Evolutionary conservation across 2,888 invertebrate species (phyloP).

Genomic region (Scaptomyza caliginosa): DNA sequence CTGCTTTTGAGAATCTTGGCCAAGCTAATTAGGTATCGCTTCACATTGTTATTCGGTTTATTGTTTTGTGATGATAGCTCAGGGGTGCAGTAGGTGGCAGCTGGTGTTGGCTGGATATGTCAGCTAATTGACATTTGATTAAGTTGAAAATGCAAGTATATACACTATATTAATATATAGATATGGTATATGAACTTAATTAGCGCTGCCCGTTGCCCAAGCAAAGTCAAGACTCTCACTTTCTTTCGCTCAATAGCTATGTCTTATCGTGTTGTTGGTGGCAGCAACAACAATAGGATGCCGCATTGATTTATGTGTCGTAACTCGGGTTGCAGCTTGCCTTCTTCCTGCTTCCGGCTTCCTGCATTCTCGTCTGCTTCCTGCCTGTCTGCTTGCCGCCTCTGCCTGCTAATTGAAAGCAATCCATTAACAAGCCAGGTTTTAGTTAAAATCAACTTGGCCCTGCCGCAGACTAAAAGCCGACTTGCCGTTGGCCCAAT

Average conservation of each 20-base stretch:
- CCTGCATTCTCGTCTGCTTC: neutral
- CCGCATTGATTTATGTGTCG: constrained; percentile 40
- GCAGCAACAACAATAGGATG: neutral
- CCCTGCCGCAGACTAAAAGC: constrained; percentile 2
- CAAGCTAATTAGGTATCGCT: constrained; percentile 39
- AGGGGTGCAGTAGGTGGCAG: neutral
- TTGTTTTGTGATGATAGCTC: constrained; percentile 6
- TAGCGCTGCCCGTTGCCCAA: constrained; percentile 14
- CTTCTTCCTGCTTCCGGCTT: constrained; percentile 4
- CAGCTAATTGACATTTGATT: constrained; percentile 71
- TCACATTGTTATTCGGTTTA: constrained; percentile 23
- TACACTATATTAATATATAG: neutral
- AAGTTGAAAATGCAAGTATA: constrained; percentile 42
- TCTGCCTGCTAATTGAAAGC: constrained; percentile 41
- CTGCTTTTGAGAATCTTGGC: constrained; percentile 4
- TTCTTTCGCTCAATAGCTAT: neutral
- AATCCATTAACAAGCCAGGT: constrained; percentile 39
- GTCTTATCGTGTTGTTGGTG: neutral
- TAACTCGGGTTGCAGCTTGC: constrained; percentile 26
- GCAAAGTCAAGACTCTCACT: neutral
- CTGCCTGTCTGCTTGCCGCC: neutral
- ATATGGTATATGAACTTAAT: constrained; percentile 33
- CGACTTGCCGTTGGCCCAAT: constrained; percentile 10
- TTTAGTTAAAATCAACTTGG: constrained; percentile 3
- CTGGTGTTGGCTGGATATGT: constrained; percentile 36